These are phyloP conservation scores for Rhabditoides inermis DNA, from an alignment of 2,888 invertebrate genomes.

Conservation along the genomic window DNA sequence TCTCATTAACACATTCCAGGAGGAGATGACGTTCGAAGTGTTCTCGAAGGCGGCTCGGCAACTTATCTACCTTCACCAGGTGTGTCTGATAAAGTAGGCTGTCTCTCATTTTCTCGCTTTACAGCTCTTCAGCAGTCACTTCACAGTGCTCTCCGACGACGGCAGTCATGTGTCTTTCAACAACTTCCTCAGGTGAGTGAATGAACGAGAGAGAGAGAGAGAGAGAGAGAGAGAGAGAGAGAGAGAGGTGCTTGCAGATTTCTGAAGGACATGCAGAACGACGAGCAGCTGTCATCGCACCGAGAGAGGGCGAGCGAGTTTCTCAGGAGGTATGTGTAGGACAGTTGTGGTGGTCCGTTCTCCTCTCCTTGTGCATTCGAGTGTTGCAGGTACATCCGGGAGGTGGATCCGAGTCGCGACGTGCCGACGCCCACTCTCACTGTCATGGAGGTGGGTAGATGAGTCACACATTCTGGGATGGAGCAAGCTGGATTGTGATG, in stretches of 20 bases:
- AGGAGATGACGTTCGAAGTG: conserved; percentile 27
- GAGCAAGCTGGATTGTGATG: conserved; percentile 6
- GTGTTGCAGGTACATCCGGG: conserved; percentile 26
- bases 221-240: background rate
- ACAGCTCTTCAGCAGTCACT: conserved; percentile 19
- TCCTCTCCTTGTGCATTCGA: background rate
- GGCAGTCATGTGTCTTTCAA: conserved; percentile 25
- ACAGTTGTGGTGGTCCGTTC: background rate
- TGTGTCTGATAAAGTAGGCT: conserved; percentile 2
- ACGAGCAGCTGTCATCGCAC: conserved; percentile 31
- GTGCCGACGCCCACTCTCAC: conserved; percentile 32
- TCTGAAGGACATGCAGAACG: conserved; percentile 24
- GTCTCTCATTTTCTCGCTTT: conserved; percentile 3
- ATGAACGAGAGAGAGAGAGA: background rate
- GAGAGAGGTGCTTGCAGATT: no score
- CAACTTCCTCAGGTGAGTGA: conserved; percentile 26
- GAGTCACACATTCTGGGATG: no score
- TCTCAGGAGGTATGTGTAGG: conserved; percentile 21
- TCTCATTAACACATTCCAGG: no score
- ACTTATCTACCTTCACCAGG: conserved; percentile 28
- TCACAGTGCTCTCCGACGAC: conserved; percentile 15
- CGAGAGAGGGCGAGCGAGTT: conserved; percentile 31
- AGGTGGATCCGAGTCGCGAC: conserved; percentile 22
- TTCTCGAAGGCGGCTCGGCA: conserved; percentile 29
- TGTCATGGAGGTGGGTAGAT: conserved; percentile 16